Conservation (phyloP, 2,797 vertebrate species). For the Aselliscus stoliczkanus region DNA sequence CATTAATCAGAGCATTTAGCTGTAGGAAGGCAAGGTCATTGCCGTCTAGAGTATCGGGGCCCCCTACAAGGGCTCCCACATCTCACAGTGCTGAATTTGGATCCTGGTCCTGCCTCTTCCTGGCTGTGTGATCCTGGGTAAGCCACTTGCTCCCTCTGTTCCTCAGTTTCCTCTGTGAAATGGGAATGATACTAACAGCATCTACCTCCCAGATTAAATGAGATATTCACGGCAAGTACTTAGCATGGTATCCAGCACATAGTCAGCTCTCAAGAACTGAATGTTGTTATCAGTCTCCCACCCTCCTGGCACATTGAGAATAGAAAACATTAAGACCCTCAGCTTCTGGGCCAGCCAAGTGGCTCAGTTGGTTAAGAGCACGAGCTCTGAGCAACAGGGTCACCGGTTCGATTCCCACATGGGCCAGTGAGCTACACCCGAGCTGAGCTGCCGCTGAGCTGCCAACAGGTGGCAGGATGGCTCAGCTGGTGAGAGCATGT, state of each 20-base stretch:
- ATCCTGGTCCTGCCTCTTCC: not conserved
- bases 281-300: not conserved
- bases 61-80: not conserved
- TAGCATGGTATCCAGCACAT: not conserved
- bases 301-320: not conserved
- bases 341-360: not conserved
- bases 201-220: not conserved
- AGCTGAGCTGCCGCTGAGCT: no score
- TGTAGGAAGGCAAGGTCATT: not conserved
- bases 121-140: not conserved
- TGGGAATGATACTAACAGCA: not conserved
- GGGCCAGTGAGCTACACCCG: no score
- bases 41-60: accelerated
- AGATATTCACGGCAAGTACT: not conserved
- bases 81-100: not conserved
- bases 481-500: no score
- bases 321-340: not conserved
- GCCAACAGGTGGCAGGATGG: no score
- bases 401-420: no score
- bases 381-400: no score
- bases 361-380: no score
- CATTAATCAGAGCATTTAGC: not conserved
- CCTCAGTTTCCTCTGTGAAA: not conserved
- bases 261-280: not conserved
- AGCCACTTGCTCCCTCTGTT: not conserved